Base-by-base conservation (phyloP, 2,888 invertebrate genomes). In the Hydroisotoma schaefferi region DNA sequence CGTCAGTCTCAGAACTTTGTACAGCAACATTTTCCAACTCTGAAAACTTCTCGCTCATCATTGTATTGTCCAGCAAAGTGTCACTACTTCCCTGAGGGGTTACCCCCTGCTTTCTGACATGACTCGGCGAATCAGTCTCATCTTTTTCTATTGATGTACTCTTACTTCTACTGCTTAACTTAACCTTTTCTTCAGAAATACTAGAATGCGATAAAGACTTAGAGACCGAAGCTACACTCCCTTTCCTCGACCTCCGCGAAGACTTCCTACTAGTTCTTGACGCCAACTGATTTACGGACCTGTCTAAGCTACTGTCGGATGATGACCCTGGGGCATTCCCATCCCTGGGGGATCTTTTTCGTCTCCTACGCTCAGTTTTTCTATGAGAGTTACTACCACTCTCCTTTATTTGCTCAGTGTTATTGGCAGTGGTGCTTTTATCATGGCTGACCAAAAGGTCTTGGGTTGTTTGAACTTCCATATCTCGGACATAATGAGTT, bases 131-230 rank as follows among this genome's bases (percentile, higher is more conserved):
- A 23, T 46, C 46, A 18, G 52, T 33, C 27, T 52, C 52, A 18
- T 33, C 52, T 8, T 37, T 20, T 43, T 57, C 58, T 4, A 26
- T 57, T 10, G 33, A 57, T 20, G 61, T 44, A 33, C 55, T 55
- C 23, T 56, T 52, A 28, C 40, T 40, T 51, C 63, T 57, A 38
- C 37, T 48, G 27, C 33, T n/a, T 55, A 57, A 83, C 83, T 74
- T 84, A 83, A 66, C 83, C 83, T 66, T 83, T 83, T 72, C 84
- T 76, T 40, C 77, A 74, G 44, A 79, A 33, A 38, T 44, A 20
- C 57, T 55, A 22, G 54, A 18, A 15, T 57, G 54, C 2, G 57
- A 57, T 20, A 55, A 18, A 1, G 59, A 59, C 53, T 61, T 49
- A 5, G 43, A 43, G 1, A 12, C 26, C 1, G 59, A 49, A 2